A percentile compares a stretch with the other conserved stretches of the same genome.
Conservation (phyloP, 2,797 vertebrate genomes). For the Heteromormyrus szaboi region DNA sequence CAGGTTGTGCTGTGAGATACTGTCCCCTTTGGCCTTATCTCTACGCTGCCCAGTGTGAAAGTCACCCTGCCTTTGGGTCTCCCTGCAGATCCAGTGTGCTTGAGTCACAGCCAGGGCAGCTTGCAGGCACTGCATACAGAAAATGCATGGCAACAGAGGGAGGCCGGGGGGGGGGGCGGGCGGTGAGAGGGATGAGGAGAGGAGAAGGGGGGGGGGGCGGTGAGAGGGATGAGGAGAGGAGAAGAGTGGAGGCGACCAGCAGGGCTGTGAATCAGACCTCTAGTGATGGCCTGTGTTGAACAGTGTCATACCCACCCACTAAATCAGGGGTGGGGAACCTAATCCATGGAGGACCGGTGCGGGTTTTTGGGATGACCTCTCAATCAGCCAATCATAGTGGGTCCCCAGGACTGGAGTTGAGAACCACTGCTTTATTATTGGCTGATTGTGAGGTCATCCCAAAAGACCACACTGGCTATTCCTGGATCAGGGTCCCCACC, state of each 20-base stretch:
- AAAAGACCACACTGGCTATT: background rate
- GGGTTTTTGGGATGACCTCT: background rate
- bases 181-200: background rate
- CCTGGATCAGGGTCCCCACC: background rate
- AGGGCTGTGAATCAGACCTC: background rate
- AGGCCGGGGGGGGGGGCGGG: background rate
- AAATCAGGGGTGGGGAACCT: background rate
- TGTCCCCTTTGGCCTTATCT: background rate
- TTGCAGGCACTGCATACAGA: background rate
- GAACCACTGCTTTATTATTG: background rate
- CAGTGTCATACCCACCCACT: background rate
- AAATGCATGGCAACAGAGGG: background rate
- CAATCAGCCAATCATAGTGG: background rate
- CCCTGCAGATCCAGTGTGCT: background rate
- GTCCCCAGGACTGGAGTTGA: background rate
- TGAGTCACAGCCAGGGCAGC: background rate
- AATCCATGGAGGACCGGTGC: background rate
- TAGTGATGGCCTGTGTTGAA: background rate
- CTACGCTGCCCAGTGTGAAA: background rate
- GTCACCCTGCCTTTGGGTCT: background rate
- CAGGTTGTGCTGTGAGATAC: background rate
- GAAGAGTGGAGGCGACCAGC: background rate
- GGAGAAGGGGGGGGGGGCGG: background rate
- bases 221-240: background rate
- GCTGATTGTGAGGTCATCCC: background rate